Evolutionary conservation across 2,888 invertebrate species (phyloP).

Genomic region (Drosophila mettleri): DNA sequence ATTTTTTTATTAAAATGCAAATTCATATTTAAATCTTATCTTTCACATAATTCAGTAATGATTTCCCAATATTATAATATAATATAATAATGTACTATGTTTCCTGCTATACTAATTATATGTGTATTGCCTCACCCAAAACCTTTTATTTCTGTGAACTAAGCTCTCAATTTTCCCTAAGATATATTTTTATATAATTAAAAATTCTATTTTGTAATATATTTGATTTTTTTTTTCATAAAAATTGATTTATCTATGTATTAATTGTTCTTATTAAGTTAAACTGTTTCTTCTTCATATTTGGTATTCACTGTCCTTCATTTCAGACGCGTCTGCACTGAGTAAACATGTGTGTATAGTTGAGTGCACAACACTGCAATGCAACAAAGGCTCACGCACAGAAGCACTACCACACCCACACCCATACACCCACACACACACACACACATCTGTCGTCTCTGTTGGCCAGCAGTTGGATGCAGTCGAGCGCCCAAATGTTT

Average conservation of each 20-base stretch:
- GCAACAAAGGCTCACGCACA: not conserved
- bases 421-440: not conserved
- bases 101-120: too few species aligned
- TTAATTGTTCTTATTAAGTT: not conserved
- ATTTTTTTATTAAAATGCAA: too few species aligned
- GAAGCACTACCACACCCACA: not conserved
- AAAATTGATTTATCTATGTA: not conserved
- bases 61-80: too few species aligned
- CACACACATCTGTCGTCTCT: not conserved
- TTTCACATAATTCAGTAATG: too few species aligned
- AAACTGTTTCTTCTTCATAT: not conserved
- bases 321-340: constrained; percentile 15
- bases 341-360: constrained; percentile 7
- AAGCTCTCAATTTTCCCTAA: too few species aligned
- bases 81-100: too few species aligned
- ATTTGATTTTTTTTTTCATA: not conserved
- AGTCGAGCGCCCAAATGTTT: constrained; percentile 51
- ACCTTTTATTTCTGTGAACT: too few species aligned
- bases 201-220: too few species aligned
- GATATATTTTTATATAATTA: too few species aligned
- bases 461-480: constrained; percentile 6
- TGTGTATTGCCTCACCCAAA: too few species aligned
- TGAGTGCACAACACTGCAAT: constrained; percentile 16
- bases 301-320: constrained; percentile 15
- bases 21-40: too few species aligned